Evolutionary conservation across 2,113 vertebrate genomes (phyloP), one percentile per base, ranked within the genome.

Genomic region (Strix aluco): DNA sequence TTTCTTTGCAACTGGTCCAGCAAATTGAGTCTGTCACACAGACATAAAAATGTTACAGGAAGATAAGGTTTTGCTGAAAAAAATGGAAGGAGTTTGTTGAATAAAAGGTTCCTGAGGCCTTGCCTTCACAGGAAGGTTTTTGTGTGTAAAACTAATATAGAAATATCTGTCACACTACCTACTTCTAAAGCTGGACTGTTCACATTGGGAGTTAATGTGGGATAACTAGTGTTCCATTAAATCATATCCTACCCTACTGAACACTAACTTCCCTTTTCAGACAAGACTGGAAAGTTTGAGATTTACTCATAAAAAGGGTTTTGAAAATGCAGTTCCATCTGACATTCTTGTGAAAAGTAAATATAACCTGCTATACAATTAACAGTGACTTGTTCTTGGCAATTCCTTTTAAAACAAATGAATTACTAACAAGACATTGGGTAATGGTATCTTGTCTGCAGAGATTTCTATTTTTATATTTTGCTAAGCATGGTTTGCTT

Each of bases 381-480:
- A 93, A 74, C 63, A 91, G 66, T 57, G 78, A 88, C 25, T 95
- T 85, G 47, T 97, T 96, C 81, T 85, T 90, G 52, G 38, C 71
- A 93, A 88, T 92, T 91, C 19, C 27, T 84, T 59, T 92, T 83
- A 81, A 95, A 94, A 88, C 73, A 96, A 96, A 74, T 17, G 59
- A 90, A 91, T 82, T 94, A 66, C 86, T 94, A 91, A 36, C 47
- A 89, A 79, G 90, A 71, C 42, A 46, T 86, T 52, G 84, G 73
- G 75, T 96, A 95, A 92, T 88, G 79, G 62, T 90, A 91, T 86
- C 62, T 95, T 94, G 63, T 91, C 81, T 86, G 72, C 75, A 88
- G 79, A 94, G 32, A 75, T 86, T 91, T 97, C 87, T 93, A 58
- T 93, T 94, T 97, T 92, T 97, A 54, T 22, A 32, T 91, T 90